phyloP scores from a whole-genome alignment of 2,113 vertebrate species.

The Bubo scandiacus region DNA sequence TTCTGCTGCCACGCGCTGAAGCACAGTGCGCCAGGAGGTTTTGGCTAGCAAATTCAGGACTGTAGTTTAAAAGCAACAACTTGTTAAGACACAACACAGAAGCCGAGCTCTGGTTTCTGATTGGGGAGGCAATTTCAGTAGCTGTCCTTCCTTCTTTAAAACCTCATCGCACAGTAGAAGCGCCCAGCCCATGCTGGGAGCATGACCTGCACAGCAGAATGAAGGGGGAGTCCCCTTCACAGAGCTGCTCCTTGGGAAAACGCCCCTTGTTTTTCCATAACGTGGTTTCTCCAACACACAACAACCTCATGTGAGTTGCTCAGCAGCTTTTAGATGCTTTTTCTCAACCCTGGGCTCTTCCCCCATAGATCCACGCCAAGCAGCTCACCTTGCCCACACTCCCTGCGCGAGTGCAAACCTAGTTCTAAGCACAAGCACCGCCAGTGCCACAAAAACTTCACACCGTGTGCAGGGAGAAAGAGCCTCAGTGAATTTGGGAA shows the following conservation, averaged over 20 bases:
- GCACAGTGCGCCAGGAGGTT: accelerated
- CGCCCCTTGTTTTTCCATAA: background rate
- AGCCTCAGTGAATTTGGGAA: background rate
- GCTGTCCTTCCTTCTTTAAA: background rate
- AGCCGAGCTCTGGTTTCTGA: background rate
- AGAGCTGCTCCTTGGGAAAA: background rate
- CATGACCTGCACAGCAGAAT: background rate
- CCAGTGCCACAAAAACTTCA: background rate
- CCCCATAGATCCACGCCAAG: background rate
- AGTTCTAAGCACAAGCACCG: background rate
- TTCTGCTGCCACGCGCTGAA: background rate
- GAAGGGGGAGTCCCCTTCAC: background rate
- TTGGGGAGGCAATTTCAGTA: background rate
- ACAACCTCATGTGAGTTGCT: background rate
- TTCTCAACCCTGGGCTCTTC: background rate
- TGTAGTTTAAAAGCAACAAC: background rate
- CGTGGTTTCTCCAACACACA: background rate
- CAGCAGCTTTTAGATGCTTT: background rate
- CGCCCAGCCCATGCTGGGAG: background rate
- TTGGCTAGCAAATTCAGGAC: background rate
- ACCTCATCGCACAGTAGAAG: accelerated
- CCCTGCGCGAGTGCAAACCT: accelerated
- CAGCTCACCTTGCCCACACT: background rate
- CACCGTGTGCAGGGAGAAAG: background rate
- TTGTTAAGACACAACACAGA: background rate